Base-by-base conservation (phyloP, 2,888 invertebrate species). In the Argynnis bischoffii region DNA sequence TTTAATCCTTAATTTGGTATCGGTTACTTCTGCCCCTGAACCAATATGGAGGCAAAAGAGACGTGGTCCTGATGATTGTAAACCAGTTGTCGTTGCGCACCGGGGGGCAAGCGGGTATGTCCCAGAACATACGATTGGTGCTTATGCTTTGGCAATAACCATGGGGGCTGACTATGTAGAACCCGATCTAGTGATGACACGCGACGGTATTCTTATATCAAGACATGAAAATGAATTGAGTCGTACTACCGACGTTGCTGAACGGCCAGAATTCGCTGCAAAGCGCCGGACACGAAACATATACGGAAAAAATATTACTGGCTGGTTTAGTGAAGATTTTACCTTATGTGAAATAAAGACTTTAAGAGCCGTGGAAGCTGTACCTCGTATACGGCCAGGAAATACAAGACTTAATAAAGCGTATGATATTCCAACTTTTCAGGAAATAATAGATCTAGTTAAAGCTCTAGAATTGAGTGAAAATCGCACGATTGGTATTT, bases 281-380 rank as follows among this genome's bases (percentile, higher is more conserved):
- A 84, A 89, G 5, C 77, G 73, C 68, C 77, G 81, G 57, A 89
- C 82, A 14, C 83, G 89, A 78, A 79, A 79, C 0, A 75, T 92
- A 6, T 87, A 88, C 64, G 88, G 88, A 11, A 74, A 59, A 5
- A 72, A 76, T 70, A 71, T 85, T 14, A 81, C 67, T 21, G 90
- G 89, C 41, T 92, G 92, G 92, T 91, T 91, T 73, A 82, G 88
- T 0, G 92, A 92, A 79, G 92, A 92, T 67, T 91, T 91, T 64
- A 90, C 90, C 8, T 79, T 92, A 1, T 80, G 81, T 5, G 92
- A 92, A 80, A 70, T 92, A 15, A 92, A 91, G 79, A 86, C 84
- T 0, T 77, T 92, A 15, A 83, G 85, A 16, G 83, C 84, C 1
- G 70, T 82, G 15, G 92, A 92, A 77, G 83, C 87, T 14, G 85